Percentiles rank a stretch among this genome's conserved stretches.
These are phyloP conservation scores for Rhynchotus rufescens DNA, from an alignment of 2,797 vertebrate species.

Conservation along the genomic window DNA sequence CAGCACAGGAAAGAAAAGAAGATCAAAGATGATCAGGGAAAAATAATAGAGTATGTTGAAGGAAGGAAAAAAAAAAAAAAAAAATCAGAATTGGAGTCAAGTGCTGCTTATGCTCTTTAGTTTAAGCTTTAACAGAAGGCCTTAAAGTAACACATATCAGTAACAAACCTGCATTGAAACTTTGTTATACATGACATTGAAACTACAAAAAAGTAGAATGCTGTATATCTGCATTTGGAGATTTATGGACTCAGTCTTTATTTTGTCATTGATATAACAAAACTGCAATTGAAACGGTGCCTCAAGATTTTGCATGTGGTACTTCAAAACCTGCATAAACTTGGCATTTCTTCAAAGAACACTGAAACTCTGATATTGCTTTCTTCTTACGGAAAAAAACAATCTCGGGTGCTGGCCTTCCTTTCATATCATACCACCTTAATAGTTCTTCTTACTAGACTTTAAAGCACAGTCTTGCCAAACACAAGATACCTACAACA, in stretches of 20 bases:
- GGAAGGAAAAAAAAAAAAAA: not conserved
- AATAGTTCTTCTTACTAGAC: slow-evolving; percentile 44
- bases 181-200: not conserved
- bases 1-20: not conserved
- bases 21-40: not conserved
- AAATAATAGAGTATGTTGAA: not conserved
- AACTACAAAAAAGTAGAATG: not conserved
- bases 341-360: slow-evolving; percentile 73
- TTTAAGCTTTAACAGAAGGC: not conserved
- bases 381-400: slow-evolving; percentile 68
- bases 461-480: slow-evolving; percentile 52
- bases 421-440: not conserved
- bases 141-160: not conserved
- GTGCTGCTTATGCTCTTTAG: not conserved
- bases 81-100: fast-evolving
- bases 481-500: not conserved
- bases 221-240: not conserved
- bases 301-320: slow-evolving; percentile 30
- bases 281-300: slow-evolving; percentile 59
- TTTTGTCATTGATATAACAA: slow-evolving; percentile 62
- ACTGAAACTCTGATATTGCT: slow-evolving; percentile 43
- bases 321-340: slow-evolving; percentile 67
- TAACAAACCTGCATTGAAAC: not conserved
- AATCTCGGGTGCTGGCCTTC: slow-evolving; percentile 10
- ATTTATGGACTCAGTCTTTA: not conserved